Conservation (phyloP, 2,888 invertebrate genomes). For the Deilephila porcellus region DNA sequence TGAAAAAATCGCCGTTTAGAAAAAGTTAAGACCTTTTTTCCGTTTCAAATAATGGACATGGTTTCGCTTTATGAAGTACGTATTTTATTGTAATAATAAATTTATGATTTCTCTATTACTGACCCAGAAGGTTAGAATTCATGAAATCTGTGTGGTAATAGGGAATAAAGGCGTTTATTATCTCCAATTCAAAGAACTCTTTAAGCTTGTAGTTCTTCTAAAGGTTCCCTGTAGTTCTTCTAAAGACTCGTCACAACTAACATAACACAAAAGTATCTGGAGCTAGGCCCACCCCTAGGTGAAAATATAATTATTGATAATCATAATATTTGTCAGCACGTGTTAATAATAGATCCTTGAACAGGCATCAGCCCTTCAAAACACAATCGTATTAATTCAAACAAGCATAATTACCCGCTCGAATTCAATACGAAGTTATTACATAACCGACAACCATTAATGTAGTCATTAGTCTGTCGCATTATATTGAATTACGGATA, state of each 20-base stretch:
- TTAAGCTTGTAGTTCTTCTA: too few relatives aligned
- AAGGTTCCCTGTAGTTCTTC: too few relatives aligned
- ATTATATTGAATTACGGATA: neutral
- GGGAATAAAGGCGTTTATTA: too few relatives aligned
- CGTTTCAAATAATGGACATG: neutral
- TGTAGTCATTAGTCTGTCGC: neutral
- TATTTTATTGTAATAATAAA: neutral
- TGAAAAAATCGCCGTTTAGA: neutral
- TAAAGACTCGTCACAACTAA: too few relatives aligned
- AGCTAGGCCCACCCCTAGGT: too few relatives aligned
- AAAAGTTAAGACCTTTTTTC: neutral
- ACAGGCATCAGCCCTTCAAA: neutral
- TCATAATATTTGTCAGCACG: neutral
- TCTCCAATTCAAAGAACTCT: too few relatives aligned
- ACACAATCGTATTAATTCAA: slow-evolving; percentile 8
- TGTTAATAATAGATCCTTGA: neutral
- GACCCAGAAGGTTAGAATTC: too few relatives aligned
- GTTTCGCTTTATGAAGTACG: neutral
- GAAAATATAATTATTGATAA: too few relatives aligned
- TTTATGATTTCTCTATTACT: neutral
- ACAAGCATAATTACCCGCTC: neutral
- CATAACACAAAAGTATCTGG: too few relatives aligned
- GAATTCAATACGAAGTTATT: slow-evolving; percentile 2
- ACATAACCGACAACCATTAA: neutral
- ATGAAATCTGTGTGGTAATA: too few relatives aligned